These are phyloP conservation scores for Brachyptera risi DNA, from an alignment of 2,888 invertebrate species.

Conservation along the genomic window DNA sequence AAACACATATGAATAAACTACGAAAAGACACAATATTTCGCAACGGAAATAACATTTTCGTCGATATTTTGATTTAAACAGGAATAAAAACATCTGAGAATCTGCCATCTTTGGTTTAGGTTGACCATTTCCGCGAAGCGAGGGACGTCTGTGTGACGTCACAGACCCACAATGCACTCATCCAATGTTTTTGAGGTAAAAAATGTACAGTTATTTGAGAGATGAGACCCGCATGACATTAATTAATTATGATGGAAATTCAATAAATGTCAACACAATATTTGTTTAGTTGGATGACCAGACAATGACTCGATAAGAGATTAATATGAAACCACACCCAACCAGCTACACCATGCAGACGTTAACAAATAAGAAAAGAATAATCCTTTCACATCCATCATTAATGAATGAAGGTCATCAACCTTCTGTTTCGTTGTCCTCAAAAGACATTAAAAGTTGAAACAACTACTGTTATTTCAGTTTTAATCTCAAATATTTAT, in stretches of 20 bases:
- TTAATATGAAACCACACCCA: background rate
- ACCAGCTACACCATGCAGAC: background rate
- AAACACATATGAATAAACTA: constrained; percentile 44
- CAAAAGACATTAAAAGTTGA: too few relatives aligned
- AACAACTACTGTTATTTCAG: background rate
- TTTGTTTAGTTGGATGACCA: background rate
- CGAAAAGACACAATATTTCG: constrained; percentile 46
- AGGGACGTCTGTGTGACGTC: constrained; percentile 31
- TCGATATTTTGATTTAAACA: constrained; percentile 80
- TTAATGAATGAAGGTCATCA: background rate
- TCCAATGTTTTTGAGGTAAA: background rate
- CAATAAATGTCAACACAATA: background rate
- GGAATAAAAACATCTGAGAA: constrained; percentile 80
- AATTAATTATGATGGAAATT: background rate
- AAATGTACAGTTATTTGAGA: background rate
- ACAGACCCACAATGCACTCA: constrained; percentile 14
- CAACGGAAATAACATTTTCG: constrained; percentile 62
- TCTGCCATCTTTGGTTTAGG: constrained; percentile 78
- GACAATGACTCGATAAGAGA: background rate
- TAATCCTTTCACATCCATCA: background rate
- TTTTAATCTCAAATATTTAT: too few relatives aligned
- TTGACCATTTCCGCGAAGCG: constrained; percentile 48
- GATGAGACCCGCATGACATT: background rate
- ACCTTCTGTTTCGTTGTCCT: too few relatives aligned
- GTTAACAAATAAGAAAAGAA: background rate